Evolutionary conservation across 2,888 invertebrate genomes (phyloP), one percentile per base, ranked within the genome.

Genomic region (Sphaeridia pumilis): DNA sequence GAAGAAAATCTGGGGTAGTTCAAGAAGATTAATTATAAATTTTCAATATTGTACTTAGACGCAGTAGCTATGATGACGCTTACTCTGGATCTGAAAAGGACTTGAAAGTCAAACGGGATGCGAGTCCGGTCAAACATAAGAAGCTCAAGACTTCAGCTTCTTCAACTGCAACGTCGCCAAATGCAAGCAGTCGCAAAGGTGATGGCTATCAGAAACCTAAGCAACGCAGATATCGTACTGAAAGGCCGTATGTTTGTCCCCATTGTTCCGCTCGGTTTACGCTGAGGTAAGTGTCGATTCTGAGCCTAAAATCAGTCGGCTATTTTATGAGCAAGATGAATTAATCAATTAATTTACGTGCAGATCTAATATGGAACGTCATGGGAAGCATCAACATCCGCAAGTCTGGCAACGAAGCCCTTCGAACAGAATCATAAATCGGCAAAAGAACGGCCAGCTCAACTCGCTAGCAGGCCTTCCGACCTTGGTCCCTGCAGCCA

Each of bases 331-430:
- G n/a, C n/a, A n/a, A n/a, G n/a, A n/a, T n/a, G n/a, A n/a, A 31
- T 31, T 31, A 31, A 14, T 31, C 7, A 31, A n/a, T n/a, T n/a
- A 14, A 31, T 14, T 10, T 38, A 5, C 17, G 12, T 38, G 17
- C 44, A 68, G 70, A n/a, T 89, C 89, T 12, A 92, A 93, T 66
- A 92, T 92, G 88, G 92, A 92, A 70, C 77, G 90, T 0, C 93
- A 93, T 66, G 86, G 92, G 2, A 92, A 92, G 68, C 89, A 90
- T 66, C 90, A 92, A 65, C 93, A 93, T 73, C 90, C 90, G 0
- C 85, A 87, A 58, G 83, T 80, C 67, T 90, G 89, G 84, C 84
- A 84, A 49, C 84, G 87, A 59, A 74, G 86, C 36, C 82, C 87
- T 14, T 58, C 58, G 14, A 62, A 62, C 51, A 43, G 62, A 42